Percentiles rank a stretch among this genome's conserved stretches.
phyloP scores from a whole-genome alignment of 2,797 vertebrate species.

The Alectoris magna region DNA sequence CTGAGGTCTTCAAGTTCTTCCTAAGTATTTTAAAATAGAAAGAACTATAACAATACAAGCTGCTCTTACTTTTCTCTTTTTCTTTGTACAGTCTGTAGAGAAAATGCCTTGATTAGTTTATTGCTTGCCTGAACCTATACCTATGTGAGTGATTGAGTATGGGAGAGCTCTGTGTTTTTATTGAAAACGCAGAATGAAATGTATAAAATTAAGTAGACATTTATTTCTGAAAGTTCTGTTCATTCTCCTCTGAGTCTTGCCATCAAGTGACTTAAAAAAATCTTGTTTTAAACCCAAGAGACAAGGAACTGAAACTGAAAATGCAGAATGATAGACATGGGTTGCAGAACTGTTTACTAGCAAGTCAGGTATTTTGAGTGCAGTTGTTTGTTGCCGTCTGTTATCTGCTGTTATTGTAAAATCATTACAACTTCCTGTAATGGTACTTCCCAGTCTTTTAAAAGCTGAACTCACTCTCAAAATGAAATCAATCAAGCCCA shows the following conservation, averaged over 20 bases:
- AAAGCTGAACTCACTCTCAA: constrained; percentile 31
- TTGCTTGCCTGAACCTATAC: neutral
- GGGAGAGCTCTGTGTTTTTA: neutral
- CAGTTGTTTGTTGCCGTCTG: constrained; percentile 14
- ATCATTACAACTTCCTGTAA: constrained; percentile 35
- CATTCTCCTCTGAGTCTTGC: neutral
- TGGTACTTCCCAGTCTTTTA: neutral
- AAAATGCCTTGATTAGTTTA: neutral
- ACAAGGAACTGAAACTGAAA: neutral
- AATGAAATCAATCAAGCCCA: neutral
- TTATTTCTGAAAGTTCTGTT: neutral
- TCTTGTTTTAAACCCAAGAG: neutral
- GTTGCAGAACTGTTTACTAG: neutral
- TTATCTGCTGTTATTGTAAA: constrained; percentile 27
- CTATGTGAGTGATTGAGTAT: neutral
- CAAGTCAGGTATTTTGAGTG: neutral
- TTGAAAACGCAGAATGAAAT: neutral
- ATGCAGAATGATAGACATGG: neutral
- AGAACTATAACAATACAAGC: neutral
- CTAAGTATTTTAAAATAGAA: neutral
- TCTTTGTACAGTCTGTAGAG: neutral
- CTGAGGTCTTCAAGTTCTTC: neutral
- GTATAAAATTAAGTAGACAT: neutral
- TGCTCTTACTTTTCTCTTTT: neutral
- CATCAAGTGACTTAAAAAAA: neutral